A percentile compares a stretch with the other conserved stretches of the same genome.
These are phyloP conservation scores for Pampusana beccarii DNA, from an alignment of 2,113 vertebrate genomes.

Conservation along the genomic window DNA sequence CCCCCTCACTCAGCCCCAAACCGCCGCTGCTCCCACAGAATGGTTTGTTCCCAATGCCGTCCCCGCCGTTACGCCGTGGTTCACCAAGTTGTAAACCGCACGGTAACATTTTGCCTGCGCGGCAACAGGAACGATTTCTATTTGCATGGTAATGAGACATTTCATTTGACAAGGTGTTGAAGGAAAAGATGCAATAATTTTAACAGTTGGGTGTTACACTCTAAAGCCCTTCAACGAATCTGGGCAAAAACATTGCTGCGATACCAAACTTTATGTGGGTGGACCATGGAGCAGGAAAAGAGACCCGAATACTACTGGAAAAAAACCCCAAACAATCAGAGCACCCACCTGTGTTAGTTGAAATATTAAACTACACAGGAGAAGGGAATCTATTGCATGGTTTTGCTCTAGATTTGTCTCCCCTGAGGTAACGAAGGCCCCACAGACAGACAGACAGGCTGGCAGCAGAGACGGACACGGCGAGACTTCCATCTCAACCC, in stretches of 20 bases:
- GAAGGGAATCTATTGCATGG: not conserved
- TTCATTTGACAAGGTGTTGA: conserved; percentile 56
- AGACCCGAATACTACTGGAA: not conserved
- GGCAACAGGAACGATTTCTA: conserved; percentile 18
- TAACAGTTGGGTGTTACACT: conserved; percentile 32
- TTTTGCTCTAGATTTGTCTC: not conserved
- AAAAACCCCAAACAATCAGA: not conserved
- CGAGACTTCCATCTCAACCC: not conserved
- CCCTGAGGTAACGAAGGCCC: not conserved
- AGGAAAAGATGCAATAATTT: conserved; percentile 54
- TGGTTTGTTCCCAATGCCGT: not conserved
- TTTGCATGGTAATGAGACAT: conserved; percentile 68
- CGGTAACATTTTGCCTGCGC: not conserved
- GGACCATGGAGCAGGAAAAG: not conserved
- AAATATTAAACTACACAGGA: not conserved
- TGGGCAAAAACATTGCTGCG: not conserved
- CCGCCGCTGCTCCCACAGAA: not conserved
- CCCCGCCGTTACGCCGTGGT: not conserved
- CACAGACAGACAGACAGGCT: not conserved
- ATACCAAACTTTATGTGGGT: not conserved
- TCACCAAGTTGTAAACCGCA: not conserved
- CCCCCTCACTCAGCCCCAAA: not conserved
- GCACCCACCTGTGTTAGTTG: not conserved
- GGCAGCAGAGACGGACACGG: not conserved
- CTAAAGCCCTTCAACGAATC: not conserved